Evolutionary conservation across 2,888 invertebrate species (phyloP).

Genomic region (Flexamia atlantica): DNA sequence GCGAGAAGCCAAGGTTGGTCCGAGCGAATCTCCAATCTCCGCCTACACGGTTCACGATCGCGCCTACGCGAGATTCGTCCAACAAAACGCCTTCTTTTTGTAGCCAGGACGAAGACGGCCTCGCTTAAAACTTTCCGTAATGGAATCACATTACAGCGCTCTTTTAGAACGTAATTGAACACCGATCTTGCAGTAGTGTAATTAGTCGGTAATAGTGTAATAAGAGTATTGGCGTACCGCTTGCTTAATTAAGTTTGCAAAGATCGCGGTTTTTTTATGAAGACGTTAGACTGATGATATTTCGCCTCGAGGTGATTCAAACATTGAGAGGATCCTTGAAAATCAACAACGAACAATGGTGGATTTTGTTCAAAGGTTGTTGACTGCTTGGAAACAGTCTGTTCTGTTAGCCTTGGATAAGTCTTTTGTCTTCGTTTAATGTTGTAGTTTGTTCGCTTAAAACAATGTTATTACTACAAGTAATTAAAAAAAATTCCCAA

Average conservation of each 20-base stretch:
- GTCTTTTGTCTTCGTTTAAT: not conserved
- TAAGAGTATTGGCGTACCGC: not conserved
- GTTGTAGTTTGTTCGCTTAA: no score
- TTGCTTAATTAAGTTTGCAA: slow-evolving; percentile 30
- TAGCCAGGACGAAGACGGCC: not conserved
- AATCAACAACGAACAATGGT: not conserved
- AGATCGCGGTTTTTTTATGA: slow-evolving; percentile 3
- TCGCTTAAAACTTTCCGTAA: not conserved
- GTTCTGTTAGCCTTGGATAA: no score
- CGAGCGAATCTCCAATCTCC: slow-evolving; percentile 24
- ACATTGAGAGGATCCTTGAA: not conserved
- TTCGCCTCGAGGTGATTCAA: not conserved
- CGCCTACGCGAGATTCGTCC: slow-evolving; percentile 1
- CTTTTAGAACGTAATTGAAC: slow-evolving; percentile 6
- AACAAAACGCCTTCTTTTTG: not conserved
- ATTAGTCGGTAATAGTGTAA: not conserved
- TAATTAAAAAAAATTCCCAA: no score
- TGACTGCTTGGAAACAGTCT: not conserved
- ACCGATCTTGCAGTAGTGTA: not conserved
- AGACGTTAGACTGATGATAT: not conserved
- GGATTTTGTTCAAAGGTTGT: not conserved
- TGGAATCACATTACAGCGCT: not conserved
- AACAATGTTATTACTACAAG: no score
- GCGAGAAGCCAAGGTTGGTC: slow-evolving; percentile 3
- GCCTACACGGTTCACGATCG: not conserved